These are phyloP conservation scores for Drosophila koepferae DNA, from an alignment of 2,888 invertebrate species.

Conservation along the genomic window DNA sequence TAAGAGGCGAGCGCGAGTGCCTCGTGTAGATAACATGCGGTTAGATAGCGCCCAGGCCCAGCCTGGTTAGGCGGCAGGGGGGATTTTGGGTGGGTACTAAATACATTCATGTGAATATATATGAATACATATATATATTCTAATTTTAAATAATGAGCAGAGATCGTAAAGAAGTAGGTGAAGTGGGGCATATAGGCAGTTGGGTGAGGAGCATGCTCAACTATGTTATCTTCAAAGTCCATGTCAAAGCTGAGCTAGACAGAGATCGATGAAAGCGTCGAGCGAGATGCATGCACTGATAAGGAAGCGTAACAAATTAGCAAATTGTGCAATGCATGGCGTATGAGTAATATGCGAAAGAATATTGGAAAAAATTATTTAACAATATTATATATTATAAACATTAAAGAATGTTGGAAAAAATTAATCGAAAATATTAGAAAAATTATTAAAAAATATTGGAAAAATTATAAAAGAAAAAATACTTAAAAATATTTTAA, in stretches of 20 bases:
- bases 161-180: background rate
- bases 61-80: slow-evolving; percentile 16
- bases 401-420: too few species aligned
- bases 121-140: slow-evolving; percentile 31
- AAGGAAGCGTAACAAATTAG: slow-evolving; percentile 31
- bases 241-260: slow-evolving; percentile 69
- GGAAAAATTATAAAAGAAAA: too few species aligned
- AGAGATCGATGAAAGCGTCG: slow-evolving; percentile 6
- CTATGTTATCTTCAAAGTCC: slow-evolving; percentile 73
- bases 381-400: background rate
- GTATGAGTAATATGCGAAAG: background rate
- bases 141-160: slow-evolving; percentile 56
- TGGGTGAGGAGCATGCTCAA: slow-evolving; percentile 16
- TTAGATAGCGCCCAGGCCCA: slow-evolving; percentile 45
- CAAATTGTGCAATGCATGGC: slow-evolving; percentile 22
- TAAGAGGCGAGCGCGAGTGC: slow-evolving; percentile 39
- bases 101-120: background rate
- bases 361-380: background rate
- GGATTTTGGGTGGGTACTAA: background rate
- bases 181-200: background rate
- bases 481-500: too few species aligned
- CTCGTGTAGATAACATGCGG: slow-evolving; percentile 61
- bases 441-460: too few species aligned
- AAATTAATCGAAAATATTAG: too few species aligned
- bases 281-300: slow-evolving; percentile 19